A percentile compares a stretch with the other conserved stretches of the same genome.
Conservation (phyloP, 1,140 invertebrate species). For the Brachionus angularis region DNA sequence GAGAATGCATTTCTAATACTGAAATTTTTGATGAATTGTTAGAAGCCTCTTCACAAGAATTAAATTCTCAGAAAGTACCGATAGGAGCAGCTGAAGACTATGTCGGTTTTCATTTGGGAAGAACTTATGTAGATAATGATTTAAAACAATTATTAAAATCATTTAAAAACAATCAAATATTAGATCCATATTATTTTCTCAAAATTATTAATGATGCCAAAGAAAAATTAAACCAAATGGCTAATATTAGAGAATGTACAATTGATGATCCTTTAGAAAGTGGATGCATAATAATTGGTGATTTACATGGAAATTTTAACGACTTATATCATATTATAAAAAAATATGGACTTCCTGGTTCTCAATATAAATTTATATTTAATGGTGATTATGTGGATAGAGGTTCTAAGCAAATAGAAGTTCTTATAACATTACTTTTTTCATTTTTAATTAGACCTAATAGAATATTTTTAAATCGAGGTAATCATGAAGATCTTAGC, state of each 20-base stretch:
- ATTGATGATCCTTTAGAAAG: conserved; percentile 3
- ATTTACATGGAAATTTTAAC: conserved; percentile 35
- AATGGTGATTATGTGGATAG: conserved; percentile 37
- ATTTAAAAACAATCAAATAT: conserved; percentile 16
- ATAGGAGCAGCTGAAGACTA: not conserved
- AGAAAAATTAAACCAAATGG: not conserved
- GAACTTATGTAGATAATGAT: not conserved
- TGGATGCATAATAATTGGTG: conserved; percentile 35
- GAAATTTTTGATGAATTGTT: conserved; percentile 11
- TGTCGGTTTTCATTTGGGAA: conserved; percentile 7
- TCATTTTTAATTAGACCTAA: conserved; percentile 32
- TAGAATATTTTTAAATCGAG: conserved; percentile 27
- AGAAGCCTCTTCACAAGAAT: not conserved
- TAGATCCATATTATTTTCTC: not conserved
- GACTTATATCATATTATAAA: conserved; percentile 14
- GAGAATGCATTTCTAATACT: not conserved
- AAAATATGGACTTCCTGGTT: conserved; percentile 19
- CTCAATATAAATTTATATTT: conserved; percentile 22
- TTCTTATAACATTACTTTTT: not conserved
- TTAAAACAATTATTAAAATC: conserved; percentile 15
- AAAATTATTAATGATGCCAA: conserved; percentile 11
- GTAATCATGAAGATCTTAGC: conserved; percentile 42
- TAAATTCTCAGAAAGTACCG: not conserved
- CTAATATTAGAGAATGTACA: conserved; percentile 21
- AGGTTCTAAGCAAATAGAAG: conserved; percentile 26